phyloP scores from a whole-genome alignment of 2,888 invertebrate genomes.

The Caenorhabditis afra region DNA sequence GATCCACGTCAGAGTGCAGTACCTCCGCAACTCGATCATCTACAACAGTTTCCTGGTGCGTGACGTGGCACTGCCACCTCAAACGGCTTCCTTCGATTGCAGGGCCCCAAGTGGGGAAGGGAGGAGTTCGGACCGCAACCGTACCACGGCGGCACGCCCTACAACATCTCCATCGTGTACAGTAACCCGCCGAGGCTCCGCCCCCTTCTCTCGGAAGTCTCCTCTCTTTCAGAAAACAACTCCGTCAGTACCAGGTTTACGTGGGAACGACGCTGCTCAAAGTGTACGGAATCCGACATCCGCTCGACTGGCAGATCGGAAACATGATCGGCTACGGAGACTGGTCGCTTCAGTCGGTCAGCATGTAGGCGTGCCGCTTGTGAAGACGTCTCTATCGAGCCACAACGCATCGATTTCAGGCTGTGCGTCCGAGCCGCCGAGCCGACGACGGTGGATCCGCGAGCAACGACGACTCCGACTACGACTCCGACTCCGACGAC shows the following conservation, averaged over 20 bases:
- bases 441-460: constrained; percentile 13
- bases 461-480: neutral
- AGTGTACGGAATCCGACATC: constrained; percentile 11
- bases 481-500: constrained; percentile 6
- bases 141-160: neutral
- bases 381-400: neutral
- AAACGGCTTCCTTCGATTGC: neutral
- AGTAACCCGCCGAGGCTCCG: no score
- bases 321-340: constrained; percentile 32
- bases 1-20: constrained; percentile 33
- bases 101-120: constrained; percentile 21
- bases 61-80: no score
- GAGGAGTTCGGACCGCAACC: constrained; percentile 23
- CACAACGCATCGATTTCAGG: constrained; percentile 1
- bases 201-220: no score
- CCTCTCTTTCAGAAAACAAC: constrained; percentile 24
- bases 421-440: constrained; percentile 17
- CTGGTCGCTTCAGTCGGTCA: constrained; percentile 22
- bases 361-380: constrained; percentile 12
- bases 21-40: constrained; percentile 11
- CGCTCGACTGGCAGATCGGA: constrained; percentile 21
- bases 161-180: constrained; percentile 26
- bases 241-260: neutral
- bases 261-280: neutral
- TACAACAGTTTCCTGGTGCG: constrained; percentile 36